These are phyloP conservation scores for Origma solitaria DNA, from an alignment of 2,113 vertebrate species.

Conservation along the genomic window DNA sequence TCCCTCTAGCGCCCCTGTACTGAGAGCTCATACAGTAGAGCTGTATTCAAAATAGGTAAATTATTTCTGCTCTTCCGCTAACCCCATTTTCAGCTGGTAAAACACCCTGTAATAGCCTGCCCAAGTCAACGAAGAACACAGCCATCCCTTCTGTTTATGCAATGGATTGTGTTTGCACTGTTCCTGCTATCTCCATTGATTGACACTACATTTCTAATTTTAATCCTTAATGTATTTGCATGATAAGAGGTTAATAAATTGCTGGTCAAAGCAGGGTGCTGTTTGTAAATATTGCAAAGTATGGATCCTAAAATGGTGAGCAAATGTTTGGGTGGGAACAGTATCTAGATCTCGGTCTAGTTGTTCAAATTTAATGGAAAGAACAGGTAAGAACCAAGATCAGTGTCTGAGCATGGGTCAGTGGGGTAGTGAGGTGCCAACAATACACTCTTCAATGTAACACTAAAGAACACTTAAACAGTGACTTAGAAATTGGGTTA, in stretches of 20 bases:
- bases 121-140: not conserved
- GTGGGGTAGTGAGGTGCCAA: not conserved
- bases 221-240: not conserved
- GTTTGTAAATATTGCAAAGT: not conserved
- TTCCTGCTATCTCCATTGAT: not conserved
- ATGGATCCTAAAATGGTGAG: not conserved
- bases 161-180: rapidly evolving
- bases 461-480: not conserved
- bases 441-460: not conserved
- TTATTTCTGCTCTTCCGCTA: not conserved
- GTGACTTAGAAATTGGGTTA: not conserved
- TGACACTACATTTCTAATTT: not conserved
- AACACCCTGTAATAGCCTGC: not conserved
- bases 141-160: not conserved
- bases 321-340: not conserved
- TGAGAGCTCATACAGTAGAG: not conserved
- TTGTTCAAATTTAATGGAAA: not conserved
- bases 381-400: not conserved
- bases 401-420: not conserved
- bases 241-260: not conserved
- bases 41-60: not conserved
- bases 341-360: not conserved
- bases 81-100: not conserved
- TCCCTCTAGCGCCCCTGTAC: slow-evolving; percentile 50
- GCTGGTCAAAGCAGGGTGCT: not conserved